Conservation (phyloP, 2,113 vertebrate genomes). For the Triplophysa rosa region DNA sequence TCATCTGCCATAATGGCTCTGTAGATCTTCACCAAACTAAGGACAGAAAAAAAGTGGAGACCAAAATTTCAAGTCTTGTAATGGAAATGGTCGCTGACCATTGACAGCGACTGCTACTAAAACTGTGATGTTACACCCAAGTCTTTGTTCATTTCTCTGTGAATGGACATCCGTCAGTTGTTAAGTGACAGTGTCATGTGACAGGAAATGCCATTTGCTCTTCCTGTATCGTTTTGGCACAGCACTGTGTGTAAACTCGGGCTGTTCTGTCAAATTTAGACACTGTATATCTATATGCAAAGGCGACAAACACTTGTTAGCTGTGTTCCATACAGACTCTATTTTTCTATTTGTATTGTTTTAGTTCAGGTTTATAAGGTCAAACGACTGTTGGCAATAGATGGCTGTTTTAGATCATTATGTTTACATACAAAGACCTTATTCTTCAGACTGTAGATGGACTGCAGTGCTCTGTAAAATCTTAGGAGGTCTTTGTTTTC, state of each 20-base stretch:
- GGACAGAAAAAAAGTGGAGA: background rate
- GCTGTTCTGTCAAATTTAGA: slow-evolving; percentile 43
- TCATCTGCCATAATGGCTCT: slow-evolving; percentile 4
- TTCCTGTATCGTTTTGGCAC: slow-evolving; percentile 15
- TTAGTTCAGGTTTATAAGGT: slow-evolving; percentile 47
- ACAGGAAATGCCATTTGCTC: slow-evolving; percentile 20
- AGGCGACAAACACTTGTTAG: slow-evolving; percentile 49
- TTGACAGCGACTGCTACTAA: slow-evolving; percentile 25
- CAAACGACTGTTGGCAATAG: slow-evolving; percentile 48
- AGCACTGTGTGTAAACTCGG: slow-evolving; percentile 41
- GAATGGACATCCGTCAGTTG: background rate
- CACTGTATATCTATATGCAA: slow-evolving; percentile 57
- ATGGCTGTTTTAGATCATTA: slow-evolving; percentile 43
- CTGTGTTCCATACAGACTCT: slow-evolving; percentile 55
- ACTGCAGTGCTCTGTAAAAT: background rate
- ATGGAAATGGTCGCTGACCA: slow-evolving; percentile 36
- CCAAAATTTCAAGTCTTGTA: slow-evolving; percentile 6
- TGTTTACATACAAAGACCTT: slow-evolving; percentile 27
- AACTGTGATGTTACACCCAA: slow-evolving; percentile 44
- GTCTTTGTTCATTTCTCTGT: background rate
- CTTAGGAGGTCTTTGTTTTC: slow-evolving; percentile 4
- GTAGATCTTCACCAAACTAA: background rate
- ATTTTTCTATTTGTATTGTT: slow-evolving; percentile 58
- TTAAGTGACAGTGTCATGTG: slow-evolving; percentile 2
- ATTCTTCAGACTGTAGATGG: background rate